Percentiles rank a stretch among this genome's conserved stretches.
Conservation (phyloP, 1,140 invertebrate genomes). For the Araneus ventricosus region DNA sequence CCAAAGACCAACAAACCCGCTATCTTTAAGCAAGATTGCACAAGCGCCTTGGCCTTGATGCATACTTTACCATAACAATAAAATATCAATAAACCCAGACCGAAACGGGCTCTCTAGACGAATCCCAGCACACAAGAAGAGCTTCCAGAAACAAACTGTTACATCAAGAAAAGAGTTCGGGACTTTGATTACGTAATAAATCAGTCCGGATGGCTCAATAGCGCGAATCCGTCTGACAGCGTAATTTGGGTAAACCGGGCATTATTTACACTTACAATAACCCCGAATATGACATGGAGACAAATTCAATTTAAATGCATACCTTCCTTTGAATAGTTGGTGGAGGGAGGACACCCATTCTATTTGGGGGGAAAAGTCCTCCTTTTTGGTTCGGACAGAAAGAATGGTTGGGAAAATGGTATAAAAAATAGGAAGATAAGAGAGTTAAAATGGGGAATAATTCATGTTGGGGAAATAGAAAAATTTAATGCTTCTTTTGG, state of each 20-base stretch:
- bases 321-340: not conserved
- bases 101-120: not conserved
- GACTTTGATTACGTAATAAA: conserved; percentile 64
- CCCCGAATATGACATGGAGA: conserved; percentile 63
- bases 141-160: conserved; percentile 51
- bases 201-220: conserved; percentile 59
- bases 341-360: not conserved
- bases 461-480: conserved; percentile 26
- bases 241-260: conserved; percentile 57
- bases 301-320: conserved; percentile 69
- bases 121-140: conserved; percentile 7
- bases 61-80: conserved; percentile 7
- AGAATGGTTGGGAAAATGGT: not conserved
- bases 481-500: not conserved
- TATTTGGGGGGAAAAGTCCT: not conserved
- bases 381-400: conserved; percentile 19
- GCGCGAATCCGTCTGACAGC: conserved; percentile 36
- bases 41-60: not conserved
- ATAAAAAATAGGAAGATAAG: conserved; percentile 68
- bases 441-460: conserved; percentile 50
- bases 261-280: conserved; percentile 70
- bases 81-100: conserved; percentile 42
- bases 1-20: not conserved
- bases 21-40: conserved; percentile 11
- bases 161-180: not conserved